phyloP scores from a whole-genome alignment of 2,797 vertebrate genomes.

The Strix occidentalis region DNA sequence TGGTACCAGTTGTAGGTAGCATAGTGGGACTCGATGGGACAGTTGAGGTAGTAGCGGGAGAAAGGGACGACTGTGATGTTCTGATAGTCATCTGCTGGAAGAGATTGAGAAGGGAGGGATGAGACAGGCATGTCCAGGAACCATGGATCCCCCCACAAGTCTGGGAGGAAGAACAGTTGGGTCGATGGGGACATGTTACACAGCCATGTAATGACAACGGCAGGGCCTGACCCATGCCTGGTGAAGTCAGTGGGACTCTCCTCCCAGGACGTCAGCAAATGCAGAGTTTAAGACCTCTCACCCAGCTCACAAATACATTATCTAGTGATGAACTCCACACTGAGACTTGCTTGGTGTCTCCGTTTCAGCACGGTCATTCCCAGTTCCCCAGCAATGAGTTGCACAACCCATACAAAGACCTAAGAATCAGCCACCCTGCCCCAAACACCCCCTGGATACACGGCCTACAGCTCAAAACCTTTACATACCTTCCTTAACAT shows the following conservation, averaged over 20 bases:
- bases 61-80: slow-evolving; percentile 58
- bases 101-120: neutral
- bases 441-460: neutral
- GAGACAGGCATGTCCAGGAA: neutral
- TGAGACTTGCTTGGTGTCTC: neutral
- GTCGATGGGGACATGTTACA: rapidly evolving
- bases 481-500: neutral
- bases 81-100: neutral
- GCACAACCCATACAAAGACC: neutral
- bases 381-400: neutral
- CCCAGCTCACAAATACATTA: neutral
- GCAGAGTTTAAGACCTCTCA: neutral
- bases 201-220: rapidly evolving
- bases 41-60: slow-evolving; percentile 78
- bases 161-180: neutral
- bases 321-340: neutral
- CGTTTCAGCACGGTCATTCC: too few species aligned
- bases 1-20: slow-evolving; percentile 77
- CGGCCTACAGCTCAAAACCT: neutral
- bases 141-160: rapidly evolving
- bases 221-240: rapidly evolving
- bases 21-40: slow-evolving; percentile 75
- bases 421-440: neutral
- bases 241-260: neutral
- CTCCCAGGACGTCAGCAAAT: neutral